A percentile compares a stretch with the other conserved stretches of the same genome.
These are phyloP conservation scores for Orthosia gracilis DNA, from an alignment of 2,888 invertebrate species.

Conservation along the genomic window DNA sequence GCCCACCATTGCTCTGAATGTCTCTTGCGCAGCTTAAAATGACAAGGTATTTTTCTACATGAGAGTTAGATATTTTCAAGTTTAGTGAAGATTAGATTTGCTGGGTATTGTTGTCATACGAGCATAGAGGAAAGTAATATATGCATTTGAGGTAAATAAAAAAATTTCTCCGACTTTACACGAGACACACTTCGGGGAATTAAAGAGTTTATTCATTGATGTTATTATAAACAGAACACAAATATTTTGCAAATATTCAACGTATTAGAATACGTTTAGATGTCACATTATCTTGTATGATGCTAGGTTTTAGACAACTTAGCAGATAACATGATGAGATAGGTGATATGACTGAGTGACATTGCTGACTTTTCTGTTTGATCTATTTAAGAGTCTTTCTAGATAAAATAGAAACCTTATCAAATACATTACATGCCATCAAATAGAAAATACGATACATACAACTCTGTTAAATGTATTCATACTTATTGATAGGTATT, in stretches of 20 bases:
- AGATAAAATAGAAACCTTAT: slow-evolving; percentile 35
- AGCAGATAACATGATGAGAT: slow-evolving; percentile 32
- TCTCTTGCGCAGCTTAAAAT: too few species aligned
- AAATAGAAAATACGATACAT: slow-evolving; percentile 7
- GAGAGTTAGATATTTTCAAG: too few species aligned
- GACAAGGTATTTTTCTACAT: too few species aligned
- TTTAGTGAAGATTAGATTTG: too few species aligned
- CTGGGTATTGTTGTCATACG: background rate
- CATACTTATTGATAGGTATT: too few species aligned
- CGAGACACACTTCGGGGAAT: background rate
- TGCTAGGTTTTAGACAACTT: slow-evolving; percentile 12
- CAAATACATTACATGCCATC: background rate
- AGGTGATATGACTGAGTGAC: slow-evolving; percentile 24
- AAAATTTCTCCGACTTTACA: background rate
- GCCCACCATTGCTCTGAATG: too few species aligned
- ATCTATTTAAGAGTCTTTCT: slow-evolving; percentile 27
- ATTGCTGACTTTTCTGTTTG: slow-evolving; percentile 11
- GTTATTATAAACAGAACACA: background rate
- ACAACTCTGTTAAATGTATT: background rate
- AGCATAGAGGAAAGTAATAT: too few species aligned
- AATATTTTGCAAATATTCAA: slow-evolving; percentile 6
- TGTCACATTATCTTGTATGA: background rate
- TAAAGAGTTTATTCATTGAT: background rate
- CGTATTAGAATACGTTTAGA: slow-evolving; percentile 6
- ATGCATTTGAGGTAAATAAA: too few species aligned